A percentile compares a stretch with the other conserved stretches of the same genome.
Conservation (phyloP, 30 jellyfish, hydroid and myxozoan species). For the Morbakka virulenta region DNA sequence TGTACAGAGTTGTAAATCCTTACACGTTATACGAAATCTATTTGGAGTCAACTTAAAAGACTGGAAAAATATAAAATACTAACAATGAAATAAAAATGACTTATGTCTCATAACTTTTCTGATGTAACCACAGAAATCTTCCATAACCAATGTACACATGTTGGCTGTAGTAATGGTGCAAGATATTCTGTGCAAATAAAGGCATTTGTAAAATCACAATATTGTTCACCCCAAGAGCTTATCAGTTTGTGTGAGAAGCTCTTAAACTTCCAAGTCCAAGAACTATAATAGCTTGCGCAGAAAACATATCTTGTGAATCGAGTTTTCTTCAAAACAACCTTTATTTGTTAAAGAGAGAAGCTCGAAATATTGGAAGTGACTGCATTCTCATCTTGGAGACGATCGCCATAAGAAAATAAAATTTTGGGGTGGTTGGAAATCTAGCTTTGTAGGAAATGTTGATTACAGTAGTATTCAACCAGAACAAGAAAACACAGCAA, state of each 20-base stretch:
- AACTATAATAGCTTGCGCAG: conserved; percentile 20
- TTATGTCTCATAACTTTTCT: no score
- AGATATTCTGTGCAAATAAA: no score
- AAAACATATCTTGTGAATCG: conserved; percentile 33
- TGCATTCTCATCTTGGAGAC: conserved; percentile 23
- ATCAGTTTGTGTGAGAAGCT: conserved; percentile 13
- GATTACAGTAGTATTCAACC: conserved; percentile 9
- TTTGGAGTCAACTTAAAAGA: no score
- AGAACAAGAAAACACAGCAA: conserved; percentile 12
- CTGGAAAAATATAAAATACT: no score
- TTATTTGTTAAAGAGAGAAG: no score
- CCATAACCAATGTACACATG: no score
- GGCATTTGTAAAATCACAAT: conserved; percentile 9
- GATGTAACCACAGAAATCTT: no score
- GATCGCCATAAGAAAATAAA: conserved; percentile 7
- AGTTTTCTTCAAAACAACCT: conserved; percentile 18
- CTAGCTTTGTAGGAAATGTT: conserved; percentile 6
- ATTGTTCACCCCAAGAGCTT: conserved; percentile 9
- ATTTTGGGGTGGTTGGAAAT: neutral
- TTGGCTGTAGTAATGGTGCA: no score
- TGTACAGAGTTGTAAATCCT: no score
- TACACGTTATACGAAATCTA: no score
- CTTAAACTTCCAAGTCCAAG: conserved; percentile 34
- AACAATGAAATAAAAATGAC: no score
- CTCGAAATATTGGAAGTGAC: neutral